These are phyloP conservation scores for Trididemnum miniatum DNA, from an alignment of 23 tunicate species.

Conservation along the genomic window DNA sequence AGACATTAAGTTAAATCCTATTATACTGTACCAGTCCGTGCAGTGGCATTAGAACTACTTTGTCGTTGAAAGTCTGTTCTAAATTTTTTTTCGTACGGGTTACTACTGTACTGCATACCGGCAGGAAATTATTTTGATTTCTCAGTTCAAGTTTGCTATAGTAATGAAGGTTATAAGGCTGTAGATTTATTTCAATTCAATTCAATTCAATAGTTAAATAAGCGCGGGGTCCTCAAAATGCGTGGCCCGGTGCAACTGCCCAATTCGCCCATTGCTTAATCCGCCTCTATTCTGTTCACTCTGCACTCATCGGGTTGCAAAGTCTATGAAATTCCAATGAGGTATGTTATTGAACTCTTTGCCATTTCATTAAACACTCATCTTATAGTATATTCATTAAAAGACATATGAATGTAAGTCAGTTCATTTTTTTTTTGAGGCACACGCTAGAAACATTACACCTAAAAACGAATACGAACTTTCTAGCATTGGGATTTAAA, in stretches of 20 bases:
- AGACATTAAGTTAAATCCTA: background rate
- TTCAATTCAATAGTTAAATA: background rate
- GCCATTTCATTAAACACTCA: too few species aligned
- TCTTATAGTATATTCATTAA: too few species aligned
- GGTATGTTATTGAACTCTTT: too few species aligned
- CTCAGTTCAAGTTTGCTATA: background rate
- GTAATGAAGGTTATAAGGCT: background rate
- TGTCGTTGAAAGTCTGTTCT: background rate
- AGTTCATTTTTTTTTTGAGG: too few species aligned
- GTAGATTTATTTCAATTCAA: background rate
- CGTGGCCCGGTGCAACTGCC: background rate
- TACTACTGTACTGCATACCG: background rate
- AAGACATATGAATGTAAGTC: too few species aligned
- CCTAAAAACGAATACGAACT: too few species aligned
- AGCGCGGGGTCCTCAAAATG: background rate
- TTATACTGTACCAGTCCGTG: background rate
- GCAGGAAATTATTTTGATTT: background rate
- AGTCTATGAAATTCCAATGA: too few species aligned
- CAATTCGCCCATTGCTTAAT: background rate
- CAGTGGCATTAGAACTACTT: background rate
- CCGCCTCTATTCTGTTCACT: background rate
- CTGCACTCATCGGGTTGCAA: too few species aligned
- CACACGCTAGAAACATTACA: too few species aligned
- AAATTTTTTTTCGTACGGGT: background rate
- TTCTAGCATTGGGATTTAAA: too few species aligned